Base-by-base conservation (phyloP, 2,797 vertebrate species). In the Rhinophrynus dorsalis region DNA sequence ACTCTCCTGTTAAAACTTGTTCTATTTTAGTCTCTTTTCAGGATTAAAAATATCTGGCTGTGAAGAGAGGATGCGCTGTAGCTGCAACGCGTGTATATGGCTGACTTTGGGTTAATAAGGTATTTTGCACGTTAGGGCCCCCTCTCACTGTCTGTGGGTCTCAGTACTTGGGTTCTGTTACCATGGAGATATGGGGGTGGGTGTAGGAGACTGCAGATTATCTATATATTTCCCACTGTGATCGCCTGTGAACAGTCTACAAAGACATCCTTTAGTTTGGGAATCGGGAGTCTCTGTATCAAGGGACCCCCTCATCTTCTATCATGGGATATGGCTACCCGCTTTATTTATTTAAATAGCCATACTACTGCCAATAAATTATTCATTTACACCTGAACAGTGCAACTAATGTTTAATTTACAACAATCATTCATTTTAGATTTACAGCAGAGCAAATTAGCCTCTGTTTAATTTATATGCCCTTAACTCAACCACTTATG, bases 121-220 rank as follows among this genome's bases (percentile, higher is more conserved):
- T 66, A 58, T 52, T 54, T 26, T 60, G 38, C 60, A 73, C 54
- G 33, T 66, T 65, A 59, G 52, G 37, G 57, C 59, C 58, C 68
- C 45, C 44, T 42, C 54, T 44, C 33, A 35, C 30, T 21, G 35
- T 72, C 56, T 71, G 32, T 57, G 59, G 59, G 68, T 54, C 40
- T 70, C 17, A 9, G 23, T 51, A 51, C 52, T 32, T 55, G 37
- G 55, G 69, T 73, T 45, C 47, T 38, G 70, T 73, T 73, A 73
- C 70, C 70, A 73, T 73, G 62, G 62, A 18, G 21, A 73, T 73
- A 62, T 67, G 62, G 56, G 70, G 62, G 62, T 67, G 70, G 69
- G 45, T 37, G 44, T 66, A 29, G 38, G 37, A 60, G 66, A 29
- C 55, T 66, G 62, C 61, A 45, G 44, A 65, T 59, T 59, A 73